These are phyloP conservation scores for Trematomus bernacchii DNA, from an alignment of 2,797 vertebrate genomes.

Conservation along the genomic window DNA sequence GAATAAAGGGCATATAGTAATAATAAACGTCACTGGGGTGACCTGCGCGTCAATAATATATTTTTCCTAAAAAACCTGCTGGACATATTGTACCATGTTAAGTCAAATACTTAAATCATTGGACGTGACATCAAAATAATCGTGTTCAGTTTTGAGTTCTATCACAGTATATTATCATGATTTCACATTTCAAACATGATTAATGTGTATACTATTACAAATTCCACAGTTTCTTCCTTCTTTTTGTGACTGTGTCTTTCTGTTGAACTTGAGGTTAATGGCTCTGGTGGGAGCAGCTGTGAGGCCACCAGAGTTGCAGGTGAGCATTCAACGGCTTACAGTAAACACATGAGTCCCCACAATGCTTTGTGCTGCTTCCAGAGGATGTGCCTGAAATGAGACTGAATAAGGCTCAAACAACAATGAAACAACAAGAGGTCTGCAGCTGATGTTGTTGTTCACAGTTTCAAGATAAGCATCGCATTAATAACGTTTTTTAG, in stretches of 20 bases:
- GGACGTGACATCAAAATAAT: constrained; percentile 22
- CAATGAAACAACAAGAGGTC: constrained; percentile 57
- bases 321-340: constrained; percentile 67
- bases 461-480: not conserved
- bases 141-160: constrained; percentile 24
- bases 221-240: constrained; percentile 33
- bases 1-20: constrained; percentile 55
- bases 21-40: constrained; percentile 66
- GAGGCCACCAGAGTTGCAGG: constrained; percentile 73
- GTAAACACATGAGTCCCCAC: constrained; percentile 65
- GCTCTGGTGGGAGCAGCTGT: constrained; percentile 67
- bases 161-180: constrained; percentile 34
- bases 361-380: constrained; percentile 66
- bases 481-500: not conserved
- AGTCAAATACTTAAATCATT: constrained; percentile 29
- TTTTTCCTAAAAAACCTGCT: constrained; percentile 51
- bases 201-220: constrained; percentile 6
- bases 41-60: constrained; percentile 42
- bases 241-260: constrained; percentile 47
- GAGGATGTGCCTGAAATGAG: constrained; percentile 61
- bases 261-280: constrained; percentile 70
- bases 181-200: constrained; percentile 31
- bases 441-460: constrained; percentile 41
- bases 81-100: constrained; percentile 41
- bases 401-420: constrained; percentile 38